Evolutionary conservation across 2,113 vertebrate species (phyloP).

Genomic region (Sigmodon hispidus): DNA sequence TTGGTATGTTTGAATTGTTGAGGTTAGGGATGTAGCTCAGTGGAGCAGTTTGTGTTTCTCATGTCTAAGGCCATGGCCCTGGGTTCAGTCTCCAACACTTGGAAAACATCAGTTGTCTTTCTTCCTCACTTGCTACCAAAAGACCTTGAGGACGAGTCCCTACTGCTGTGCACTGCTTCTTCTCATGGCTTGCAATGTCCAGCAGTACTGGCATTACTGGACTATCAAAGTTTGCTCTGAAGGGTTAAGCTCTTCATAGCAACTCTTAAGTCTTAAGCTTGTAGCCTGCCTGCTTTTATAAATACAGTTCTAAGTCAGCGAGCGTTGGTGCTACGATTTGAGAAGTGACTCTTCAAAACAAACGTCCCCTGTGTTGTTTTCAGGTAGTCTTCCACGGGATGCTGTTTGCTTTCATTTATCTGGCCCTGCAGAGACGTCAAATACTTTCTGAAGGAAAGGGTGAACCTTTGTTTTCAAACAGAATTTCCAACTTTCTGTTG

Average conservation of each 20-base stretch:
- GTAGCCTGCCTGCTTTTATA: neutral
- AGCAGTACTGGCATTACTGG: neutral
- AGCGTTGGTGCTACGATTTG: neutral
- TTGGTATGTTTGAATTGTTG: neutral
- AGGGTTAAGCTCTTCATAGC: neutral
- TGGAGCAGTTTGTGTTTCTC: neutral
- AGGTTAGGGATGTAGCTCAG: neutral
- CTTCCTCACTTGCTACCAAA: neutral
- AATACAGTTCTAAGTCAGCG: neutral
- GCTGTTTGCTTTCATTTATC: slow-evolving; percentile 96
- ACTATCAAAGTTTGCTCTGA: neutral
- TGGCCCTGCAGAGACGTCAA: slow-evolving; percentile 93
- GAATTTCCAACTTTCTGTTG: slow-evolving; percentile 93
- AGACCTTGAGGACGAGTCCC: neutral
- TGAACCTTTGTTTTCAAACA: slow-evolving; percentile 93
- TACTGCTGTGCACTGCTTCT: neutral
- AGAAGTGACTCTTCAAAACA: slow-evolving; percentile 54
- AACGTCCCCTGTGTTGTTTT: slow-evolving; percentile 30
- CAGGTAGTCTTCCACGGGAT: slow-evolving; percentile 97
- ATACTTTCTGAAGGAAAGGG: slow-evolving; percentile 94
- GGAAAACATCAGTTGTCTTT: neutral
- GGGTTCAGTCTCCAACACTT: neutral
- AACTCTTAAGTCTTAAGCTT: neutral
- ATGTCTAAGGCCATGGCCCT: neutral
- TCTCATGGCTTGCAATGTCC: neutral